Evolutionary conservation across 2,888 invertebrate genomes (phyloP).

Genomic region (Andrena bicolor): DNA sequence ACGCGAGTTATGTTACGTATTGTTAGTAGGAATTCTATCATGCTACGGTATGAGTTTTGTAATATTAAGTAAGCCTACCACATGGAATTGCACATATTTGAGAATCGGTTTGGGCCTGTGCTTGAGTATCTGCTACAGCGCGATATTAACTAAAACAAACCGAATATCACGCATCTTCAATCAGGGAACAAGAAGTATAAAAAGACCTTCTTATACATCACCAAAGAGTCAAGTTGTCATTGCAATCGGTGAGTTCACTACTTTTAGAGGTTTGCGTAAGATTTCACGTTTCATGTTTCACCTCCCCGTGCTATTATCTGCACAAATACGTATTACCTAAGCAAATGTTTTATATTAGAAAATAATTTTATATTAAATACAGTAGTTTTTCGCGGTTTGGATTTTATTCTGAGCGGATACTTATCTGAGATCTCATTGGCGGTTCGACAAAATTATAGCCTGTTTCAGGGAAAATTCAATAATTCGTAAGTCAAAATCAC

Average conservation of each 20-base stretch:
- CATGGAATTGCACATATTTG: constrained; percentile 88
- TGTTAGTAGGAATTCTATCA: constrained; percentile 89
- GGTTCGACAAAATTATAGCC: too few relatives aligned
- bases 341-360: neutral
- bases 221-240: constrained; percentile 91
- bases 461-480: too few relatives aligned
- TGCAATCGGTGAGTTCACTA: constrained; percentile 86
- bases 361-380: neutral
- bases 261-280: constrained; percentile 28
- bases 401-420: too few relatives aligned
- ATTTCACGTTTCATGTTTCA: neutral
- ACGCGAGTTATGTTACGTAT: constrained; percentile 91
- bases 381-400: too few relatives aligned
- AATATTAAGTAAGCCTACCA: constrained; percentile 89
- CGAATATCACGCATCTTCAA: constrained; percentile 87
- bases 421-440: too few relatives aligned
- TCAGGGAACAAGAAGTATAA: constrained; percentile 88
- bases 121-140: constrained; percentile 91
- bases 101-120: constrained; percentile 90
- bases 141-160: constrained; percentile 92
- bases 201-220: constrained; percentile 91
- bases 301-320: neutral
- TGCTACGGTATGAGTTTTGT: constrained; percentile 91
- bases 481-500: too few relatives aligned
- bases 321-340: neutral